Evolutionary conservation across 2,888 invertebrate species (phyloP).

Genomic region (Cosmia trapezina): DNA sequence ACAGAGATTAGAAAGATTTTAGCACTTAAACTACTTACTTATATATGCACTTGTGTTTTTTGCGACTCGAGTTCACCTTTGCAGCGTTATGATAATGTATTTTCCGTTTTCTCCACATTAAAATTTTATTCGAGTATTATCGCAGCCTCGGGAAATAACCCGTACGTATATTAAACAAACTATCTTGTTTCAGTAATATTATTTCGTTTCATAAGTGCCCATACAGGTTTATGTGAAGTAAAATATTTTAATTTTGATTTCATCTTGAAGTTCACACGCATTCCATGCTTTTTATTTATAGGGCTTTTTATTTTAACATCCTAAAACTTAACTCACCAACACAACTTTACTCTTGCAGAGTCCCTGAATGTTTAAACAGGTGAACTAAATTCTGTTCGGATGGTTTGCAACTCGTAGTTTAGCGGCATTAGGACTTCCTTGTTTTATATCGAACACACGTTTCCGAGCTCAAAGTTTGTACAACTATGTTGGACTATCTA

Average conservation of each 20-base stretch:
- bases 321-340: background rate
- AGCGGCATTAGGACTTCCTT: constrained; percentile 40
- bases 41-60: background rate
- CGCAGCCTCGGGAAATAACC: background rate
- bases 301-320: background rate
- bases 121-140: background rate
- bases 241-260: background rate
- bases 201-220: background rate
- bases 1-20: background rate
- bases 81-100: background rate
- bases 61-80: background rate
- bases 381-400: constrained; percentile 43
- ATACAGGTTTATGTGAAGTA: background rate
- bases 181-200: background rate
- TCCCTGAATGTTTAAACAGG: constrained; percentile 49
- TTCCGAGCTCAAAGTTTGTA: constrained; percentile 47
- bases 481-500: constrained; percentile 29
- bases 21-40: background rate
- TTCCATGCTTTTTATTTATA: background rate
- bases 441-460: constrained; percentile 62
- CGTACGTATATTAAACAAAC: background rate
- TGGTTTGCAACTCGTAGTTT: constrained; percentile 38
- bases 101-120: background rate
- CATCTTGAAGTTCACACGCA: background rate
- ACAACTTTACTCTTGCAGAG: constrained; percentile 28